A percentile compares a stretch with the other conserved stretches of the same genome.
Conservation (phyloP, 2,113 vertebrate genomes). For the Mus spicilegus region DNA sequence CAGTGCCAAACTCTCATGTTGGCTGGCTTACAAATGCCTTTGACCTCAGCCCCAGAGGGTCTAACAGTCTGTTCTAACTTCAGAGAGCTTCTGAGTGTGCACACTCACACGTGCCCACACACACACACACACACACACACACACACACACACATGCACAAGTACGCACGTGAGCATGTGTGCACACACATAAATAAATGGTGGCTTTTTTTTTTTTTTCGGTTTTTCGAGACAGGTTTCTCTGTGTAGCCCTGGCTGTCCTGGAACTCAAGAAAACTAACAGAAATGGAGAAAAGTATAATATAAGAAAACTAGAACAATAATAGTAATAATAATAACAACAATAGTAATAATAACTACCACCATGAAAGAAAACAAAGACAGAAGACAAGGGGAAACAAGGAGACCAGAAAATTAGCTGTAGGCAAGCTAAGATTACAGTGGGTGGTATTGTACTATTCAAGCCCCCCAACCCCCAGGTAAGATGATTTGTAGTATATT, state of each 20-base stretch:
- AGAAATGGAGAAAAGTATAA: conserved; percentile 5
- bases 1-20: background rate
- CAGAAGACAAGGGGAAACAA: background rate
- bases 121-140: too few species aligned
- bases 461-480: background rate
- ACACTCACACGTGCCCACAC: background rate
- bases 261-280: background rate
- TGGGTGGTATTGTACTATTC: background rate
- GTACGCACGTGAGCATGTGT: too few species aligned
- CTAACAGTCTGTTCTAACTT: background rate
- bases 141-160: too few species aligned
- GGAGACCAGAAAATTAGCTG: background rate
- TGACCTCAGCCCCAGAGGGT: background rate
- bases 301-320: background rate
- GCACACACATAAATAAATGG: background rate
- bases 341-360: background rate
- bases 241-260: too few species aligned
- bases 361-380: background rate
- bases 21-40: background rate
- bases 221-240: too few species aligned
- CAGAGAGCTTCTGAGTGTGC: too few species aligned
- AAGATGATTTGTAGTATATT: background rate
- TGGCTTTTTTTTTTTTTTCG: background rate
- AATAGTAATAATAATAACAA: background rate
- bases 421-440: background rate